These are phyloP conservation scores for Epinephelus lanceolatus DNA, from an alignment of 2,113 vertebrate species.

Conservation along the genomic window DNA sequence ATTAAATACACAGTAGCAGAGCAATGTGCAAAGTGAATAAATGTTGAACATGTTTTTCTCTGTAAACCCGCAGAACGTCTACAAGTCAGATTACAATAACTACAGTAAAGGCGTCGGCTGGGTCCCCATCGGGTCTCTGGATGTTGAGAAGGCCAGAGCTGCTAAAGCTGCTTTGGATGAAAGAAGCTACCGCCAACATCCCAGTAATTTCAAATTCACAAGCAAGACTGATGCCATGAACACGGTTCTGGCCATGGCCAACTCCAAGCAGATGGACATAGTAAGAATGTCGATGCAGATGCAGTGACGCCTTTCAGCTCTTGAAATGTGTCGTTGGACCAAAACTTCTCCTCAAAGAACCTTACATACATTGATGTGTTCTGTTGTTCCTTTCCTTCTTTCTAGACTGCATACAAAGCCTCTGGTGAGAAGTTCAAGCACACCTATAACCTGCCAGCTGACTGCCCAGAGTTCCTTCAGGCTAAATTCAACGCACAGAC, in stretches of 20 bases:
- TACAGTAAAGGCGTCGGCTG: slow-evolving; percentile 89
- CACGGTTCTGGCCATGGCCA: slow-evolving; percentile 89
- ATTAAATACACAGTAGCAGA: background rate
- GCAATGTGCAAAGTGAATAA: background rate
- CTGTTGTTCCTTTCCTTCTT: slow-evolving; percentile 19
- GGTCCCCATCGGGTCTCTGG: slow-evolving; percentile 91
- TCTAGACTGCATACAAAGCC: slow-evolving; percentile 90
- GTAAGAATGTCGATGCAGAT: slow-evolving; percentile 57
- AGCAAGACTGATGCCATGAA: slow-evolving; percentile 93
- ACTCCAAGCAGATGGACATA: slow-evolving; percentile 88
- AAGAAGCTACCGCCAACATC: slow-evolving; percentile 83
- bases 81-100: slow-evolving; percentile 91
- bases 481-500: slow-evolving; percentile 93
- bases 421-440: slow-evolving; percentile 92
- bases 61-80: slow-evolving; percentile 84
- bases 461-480: slow-evolving; percentile 92
- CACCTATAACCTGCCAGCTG: slow-evolving; percentile 89
- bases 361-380: background rate
- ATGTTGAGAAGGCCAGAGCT: slow-evolving; percentile 88
- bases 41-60: background rate
- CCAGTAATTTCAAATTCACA: slow-evolving; percentile 90
- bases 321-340: background rate
- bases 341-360: background rate
- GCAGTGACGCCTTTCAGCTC: background rate
- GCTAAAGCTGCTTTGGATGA: slow-evolving; percentile 88